Percentiles rank a stretch among this genome's conserved stretches.
phyloP scores from a whole-genome alignment of 2,113 vertebrate genomes.

The Brachyhypopomus gauderio region DNA sequence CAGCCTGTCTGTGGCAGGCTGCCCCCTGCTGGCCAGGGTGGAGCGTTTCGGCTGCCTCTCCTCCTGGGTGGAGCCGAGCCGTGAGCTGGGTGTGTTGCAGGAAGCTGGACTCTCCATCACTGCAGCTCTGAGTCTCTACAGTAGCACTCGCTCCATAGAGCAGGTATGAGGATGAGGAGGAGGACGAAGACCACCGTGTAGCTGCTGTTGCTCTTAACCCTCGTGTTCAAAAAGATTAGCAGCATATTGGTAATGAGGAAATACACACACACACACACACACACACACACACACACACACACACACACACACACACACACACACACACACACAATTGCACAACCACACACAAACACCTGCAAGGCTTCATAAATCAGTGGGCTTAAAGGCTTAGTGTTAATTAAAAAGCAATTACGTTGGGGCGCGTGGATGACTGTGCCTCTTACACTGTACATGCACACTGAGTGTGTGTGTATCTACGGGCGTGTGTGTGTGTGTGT shows the following conservation, averaged over 20 bases:
- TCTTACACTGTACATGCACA: too few species aligned
- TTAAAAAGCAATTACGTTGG: conserved; percentile 77
- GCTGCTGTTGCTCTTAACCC: not conserved
- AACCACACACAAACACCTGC: not conserved
- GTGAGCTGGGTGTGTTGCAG: too few species aligned
- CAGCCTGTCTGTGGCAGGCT: too few species aligned
- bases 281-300: not conserved
- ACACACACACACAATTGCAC: not conserved
- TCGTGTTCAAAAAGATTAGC: not conserved
- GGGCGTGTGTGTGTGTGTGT: not conserved
- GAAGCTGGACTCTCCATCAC: too few species aligned
- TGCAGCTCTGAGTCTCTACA: too few species aligned
- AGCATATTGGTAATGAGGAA: not conserved
- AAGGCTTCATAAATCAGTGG: conserved; percentile 65
- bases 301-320: conserved; percentile 7
- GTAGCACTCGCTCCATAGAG: not conserved
- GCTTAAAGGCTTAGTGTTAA: conserved; percentile 73
- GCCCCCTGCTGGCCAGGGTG: too few species aligned
- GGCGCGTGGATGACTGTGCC: not conserved
- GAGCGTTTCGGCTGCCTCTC: too few species aligned
- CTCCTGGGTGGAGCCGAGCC: too few species aligned
- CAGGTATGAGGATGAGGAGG: not conserved
- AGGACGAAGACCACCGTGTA: not conserved
- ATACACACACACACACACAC: not conserved
- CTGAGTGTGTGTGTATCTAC: not conserved